These are phyloP conservation scores for Mythimna lalbum DNA, from an alignment of 2,888 invertebrate genomes.

Conservation along the genomic window DNA sequence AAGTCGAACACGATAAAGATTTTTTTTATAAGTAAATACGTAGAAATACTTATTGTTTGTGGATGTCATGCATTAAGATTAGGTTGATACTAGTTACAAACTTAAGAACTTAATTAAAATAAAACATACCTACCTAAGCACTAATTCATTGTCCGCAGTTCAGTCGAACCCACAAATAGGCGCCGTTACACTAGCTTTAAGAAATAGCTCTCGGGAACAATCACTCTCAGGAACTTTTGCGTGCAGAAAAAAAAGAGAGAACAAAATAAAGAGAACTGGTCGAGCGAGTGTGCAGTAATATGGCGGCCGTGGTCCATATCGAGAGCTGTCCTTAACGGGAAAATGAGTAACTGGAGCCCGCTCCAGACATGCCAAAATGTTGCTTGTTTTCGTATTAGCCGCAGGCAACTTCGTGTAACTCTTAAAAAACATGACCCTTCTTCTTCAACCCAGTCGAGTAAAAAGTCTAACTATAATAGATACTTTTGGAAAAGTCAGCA, in stretches of 20 bases:
- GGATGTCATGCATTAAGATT: no score
- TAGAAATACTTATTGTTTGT: no score
- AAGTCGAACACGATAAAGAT: no score
- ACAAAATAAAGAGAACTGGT: slow-evolving; percentile 23
- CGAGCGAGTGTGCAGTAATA: slow-evolving; percentile 26
- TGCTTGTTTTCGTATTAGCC: neutral
- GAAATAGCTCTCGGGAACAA: neutral
- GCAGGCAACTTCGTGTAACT: neutral
- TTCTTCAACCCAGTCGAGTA: no score
- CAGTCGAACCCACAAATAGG: neutral
- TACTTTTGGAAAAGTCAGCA: no score
- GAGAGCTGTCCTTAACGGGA: slow-evolving; percentile 45
- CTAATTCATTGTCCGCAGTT: neutral
- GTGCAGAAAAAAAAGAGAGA: slow-evolving; percentile 36
- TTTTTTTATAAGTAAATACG: no score
- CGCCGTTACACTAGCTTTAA: neutral
- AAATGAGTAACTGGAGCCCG: slow-evolving; percentile 34
- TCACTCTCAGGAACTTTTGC: slow-evolving; percentile 27
- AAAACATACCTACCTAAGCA: no score
- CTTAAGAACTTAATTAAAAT: no score
- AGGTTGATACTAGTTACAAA: no score
- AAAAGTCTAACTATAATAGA: no score
- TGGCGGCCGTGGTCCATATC: slow-evolving; percentile 23
- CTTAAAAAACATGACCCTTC: no score
- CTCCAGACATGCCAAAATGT: slow-evolving; percentile 21